phyloP scores from a whole-genome alignment of 2,113 vertebrate genomes.

The Oreochromis aureus region DNA sequence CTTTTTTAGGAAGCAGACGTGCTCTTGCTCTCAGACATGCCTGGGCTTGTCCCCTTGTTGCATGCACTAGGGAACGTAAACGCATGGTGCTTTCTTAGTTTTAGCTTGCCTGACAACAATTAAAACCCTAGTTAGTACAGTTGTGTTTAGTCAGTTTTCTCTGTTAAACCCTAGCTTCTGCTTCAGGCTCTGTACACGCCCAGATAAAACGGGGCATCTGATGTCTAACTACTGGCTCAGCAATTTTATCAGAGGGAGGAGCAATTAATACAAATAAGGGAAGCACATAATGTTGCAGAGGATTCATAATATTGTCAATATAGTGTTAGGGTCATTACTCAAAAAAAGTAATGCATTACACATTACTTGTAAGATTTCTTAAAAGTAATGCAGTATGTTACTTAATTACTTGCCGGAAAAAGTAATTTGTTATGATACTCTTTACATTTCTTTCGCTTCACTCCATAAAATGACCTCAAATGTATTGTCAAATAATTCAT shows the following conservation, averaged over 20 bases:
- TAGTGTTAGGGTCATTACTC: not conserved
- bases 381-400: not conserved
- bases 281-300: not conserved
- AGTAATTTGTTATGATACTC: not conserved
- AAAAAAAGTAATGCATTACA: not conserved
- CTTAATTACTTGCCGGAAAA: not conserved
- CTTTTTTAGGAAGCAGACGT: fast-evolving
- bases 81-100: not conserved
- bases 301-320: not conserved
- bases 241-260: not conserved
- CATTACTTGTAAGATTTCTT: not conserved
- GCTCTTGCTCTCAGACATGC: not conserved
- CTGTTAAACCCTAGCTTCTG: not conserved
- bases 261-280: not conserved
- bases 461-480: not conserved
- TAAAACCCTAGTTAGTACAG: not conserved
- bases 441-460: not conserved
- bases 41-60: not conserved
- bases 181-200: not conserved
- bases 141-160: not conserved
- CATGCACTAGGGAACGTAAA: not conserved
- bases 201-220: not conserved
- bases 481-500: not conserved
- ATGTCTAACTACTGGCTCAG: not conserved
- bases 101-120: not conserved